A percentile compares a stretch with the other conserved stretches of the same genome.
Evolutionary conservation across 2,113 vertebrate genomes (phyloP).

Genomic region (Eubucco bourcierii): DNA sequence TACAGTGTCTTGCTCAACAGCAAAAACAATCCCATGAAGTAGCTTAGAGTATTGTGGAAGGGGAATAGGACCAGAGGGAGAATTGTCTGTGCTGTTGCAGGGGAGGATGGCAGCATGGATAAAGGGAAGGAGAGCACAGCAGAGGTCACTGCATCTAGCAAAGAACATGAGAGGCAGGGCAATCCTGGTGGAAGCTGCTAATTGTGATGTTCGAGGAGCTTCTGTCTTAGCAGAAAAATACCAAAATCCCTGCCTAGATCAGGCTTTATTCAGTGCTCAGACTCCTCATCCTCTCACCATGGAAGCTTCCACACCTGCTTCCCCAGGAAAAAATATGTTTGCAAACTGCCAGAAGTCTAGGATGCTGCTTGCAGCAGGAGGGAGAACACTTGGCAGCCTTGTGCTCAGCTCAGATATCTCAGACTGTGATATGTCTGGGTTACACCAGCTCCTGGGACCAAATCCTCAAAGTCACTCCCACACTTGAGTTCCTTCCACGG

Average conservation of each 20-base stretch:
- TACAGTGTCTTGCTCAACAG: not conserved
- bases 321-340: constrained; percentile 3
- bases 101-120: not conserved
- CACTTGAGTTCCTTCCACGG: constrained; percentile 32
- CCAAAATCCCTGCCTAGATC: not conserved
- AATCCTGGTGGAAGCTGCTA: not conserved
- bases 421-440: constrained; percentile 61
- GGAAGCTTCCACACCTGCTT: constrained; percentile 49
- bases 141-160: not conserved
- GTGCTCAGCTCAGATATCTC: constrained; percentile 1
- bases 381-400: constrained; percentile 42
- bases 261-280: not conserved
- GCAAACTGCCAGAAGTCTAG: constrained; percentile 42
- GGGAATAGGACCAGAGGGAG: not conserved
- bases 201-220: not conserved
- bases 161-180: not conserved
- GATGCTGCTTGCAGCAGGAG: constrained; percentile 37
- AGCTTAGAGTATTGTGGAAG: not conserved
- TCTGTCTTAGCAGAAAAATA: not conserved
- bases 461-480: constrained; percentile 55
- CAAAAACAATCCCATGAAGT: not conserved
- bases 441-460: constrained; percentile 48
- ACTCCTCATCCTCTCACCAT: constrained; percentile 2
- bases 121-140: not conserved
- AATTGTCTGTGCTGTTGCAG: not conserved